Evolutionary conservation across 2,888 invertebrate genomes (phyloP).

Genomic region (Habroteleia sp.): DNA sequence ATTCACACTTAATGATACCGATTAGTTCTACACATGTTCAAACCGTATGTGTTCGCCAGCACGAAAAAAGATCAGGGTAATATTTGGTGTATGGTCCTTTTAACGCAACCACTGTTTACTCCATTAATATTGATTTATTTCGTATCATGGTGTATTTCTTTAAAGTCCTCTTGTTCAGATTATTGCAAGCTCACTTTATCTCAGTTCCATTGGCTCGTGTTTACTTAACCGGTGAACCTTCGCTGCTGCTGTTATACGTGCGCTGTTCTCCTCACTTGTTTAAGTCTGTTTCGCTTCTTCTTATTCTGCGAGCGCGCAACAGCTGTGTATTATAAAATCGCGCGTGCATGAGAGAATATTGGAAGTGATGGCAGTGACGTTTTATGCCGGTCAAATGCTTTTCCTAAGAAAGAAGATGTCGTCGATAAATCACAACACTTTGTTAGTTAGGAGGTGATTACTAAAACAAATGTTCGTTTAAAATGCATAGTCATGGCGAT

Average conservation of each 20-base stretch:
- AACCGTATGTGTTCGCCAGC: constrained; percentile 2
- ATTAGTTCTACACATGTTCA: constrained; percentile 37
- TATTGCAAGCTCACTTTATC: constrained; percentile 42
- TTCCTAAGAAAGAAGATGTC: constrained; percentile 26
- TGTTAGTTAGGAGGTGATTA: constrained; percentile 42
- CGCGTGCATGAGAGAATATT: constrained; percentile 34
- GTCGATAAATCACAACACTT: constrained; percentile 49
- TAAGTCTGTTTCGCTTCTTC: constrained; percentile 37
- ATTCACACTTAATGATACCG: constrained; percentile 32
- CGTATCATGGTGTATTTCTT: constrained; percentile 28
- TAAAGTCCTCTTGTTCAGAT: constrained; percentile 27
- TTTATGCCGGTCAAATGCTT: constrained; percentile 43
- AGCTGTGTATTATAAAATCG: constrained; percentile 57
- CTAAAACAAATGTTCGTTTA: constrained; percentile 20
- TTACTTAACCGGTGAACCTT: constrained; percentile 46
- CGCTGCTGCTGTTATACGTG: constrained; percentile 27
- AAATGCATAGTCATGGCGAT: constrained; percentile 10
- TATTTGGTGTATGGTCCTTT: not conserved
- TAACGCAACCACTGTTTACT: constrained; percentile 9
- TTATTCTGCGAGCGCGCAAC: constrained; percentile 24
- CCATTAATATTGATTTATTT: constrained; percentile 43
- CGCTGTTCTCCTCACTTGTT: constrained; percentile 31
- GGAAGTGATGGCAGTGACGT: constrained; percentile 51
- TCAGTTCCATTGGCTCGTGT: constrained; percentile 25
- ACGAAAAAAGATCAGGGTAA: constrained; percentile 3